These are phyloP conservation scores for Rhodophaea formosa DNA, from an alignment of 2,888 invertebrate genomes.

Conservation along the genomic window DNA sequence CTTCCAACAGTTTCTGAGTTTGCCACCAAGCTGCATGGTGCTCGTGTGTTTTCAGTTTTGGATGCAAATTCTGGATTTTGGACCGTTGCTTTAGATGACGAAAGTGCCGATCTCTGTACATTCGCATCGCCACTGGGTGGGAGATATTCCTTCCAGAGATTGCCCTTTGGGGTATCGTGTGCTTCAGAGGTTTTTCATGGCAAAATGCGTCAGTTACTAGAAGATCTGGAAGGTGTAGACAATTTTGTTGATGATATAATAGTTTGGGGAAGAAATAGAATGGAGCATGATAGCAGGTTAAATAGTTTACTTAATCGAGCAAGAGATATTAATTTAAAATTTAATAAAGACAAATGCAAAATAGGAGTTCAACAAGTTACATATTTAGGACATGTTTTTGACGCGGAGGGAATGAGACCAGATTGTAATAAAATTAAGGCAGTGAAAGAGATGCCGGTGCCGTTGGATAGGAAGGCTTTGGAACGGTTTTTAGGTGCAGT, in stretches of 20 bases:
- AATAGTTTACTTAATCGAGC: not conserved
- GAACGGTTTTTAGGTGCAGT: no score
- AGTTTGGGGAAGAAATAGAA: not conserved
- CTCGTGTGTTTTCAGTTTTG: not conserved
- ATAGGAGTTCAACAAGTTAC: not conserved
- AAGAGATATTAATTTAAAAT: not conserved
- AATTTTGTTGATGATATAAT: not conserved
- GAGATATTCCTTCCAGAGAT: not conserved
- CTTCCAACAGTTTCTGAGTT: no score
- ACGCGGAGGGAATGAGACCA: slow-evolving; percentile 9
- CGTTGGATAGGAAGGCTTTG: not conserved
- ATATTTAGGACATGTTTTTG: not conserved
- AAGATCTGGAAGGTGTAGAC: slow-evolving; percentile 4
- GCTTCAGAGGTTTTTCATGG: slow-evolving; percentile 10
- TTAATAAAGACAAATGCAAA: no score
- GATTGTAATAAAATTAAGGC: slow-evolving; percentile 3
- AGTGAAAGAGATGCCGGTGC: not conserved
- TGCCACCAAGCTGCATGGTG: no score
- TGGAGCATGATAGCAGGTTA: not conserved
- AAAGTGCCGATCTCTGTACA: not conserved
- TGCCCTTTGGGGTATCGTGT: not conserved
- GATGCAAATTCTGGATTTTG: not conserved
- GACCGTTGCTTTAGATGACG: not conserved
- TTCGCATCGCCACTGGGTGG: not conserved
- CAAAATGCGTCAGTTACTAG: slow-evolving; percentile 12